Base-by-base conservation (phyloP, 1,140 invertebrate genomes). In the Manduca sexta region DNA sequence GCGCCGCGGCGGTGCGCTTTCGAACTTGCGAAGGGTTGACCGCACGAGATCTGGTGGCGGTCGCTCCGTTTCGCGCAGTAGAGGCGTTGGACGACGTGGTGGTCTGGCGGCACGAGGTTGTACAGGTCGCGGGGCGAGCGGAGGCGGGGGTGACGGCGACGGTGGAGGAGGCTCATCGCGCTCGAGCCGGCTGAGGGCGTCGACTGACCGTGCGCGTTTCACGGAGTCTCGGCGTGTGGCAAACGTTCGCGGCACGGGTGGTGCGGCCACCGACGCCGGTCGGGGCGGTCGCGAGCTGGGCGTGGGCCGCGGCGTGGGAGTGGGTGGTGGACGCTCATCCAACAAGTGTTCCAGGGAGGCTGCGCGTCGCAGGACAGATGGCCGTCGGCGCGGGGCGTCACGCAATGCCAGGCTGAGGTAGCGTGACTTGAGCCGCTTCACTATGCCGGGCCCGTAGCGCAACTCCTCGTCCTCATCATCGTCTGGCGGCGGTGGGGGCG, bases 381-480 rank as follows among this genome's bases (percentile, higher is more conserved):
- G 89, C 16, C 92, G 86, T n/a, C 86, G 86, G 45, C 89, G 88
- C 29, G 88, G 88, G 35, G 86, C 87, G 57, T 94, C 92, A 6
- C 94, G 87, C 41, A 94, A 78, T 1, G 93, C 93, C 30, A 96
- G 86, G 67, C 92, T 94, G 47, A 96, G 88, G 74, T 95, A 96
- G 62, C 93, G 92, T 67, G 93, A 93, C 68, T 94, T 92, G 35
- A 97, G 86, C 65, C 92, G 93, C 60, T 93, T 94, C 3, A 97
- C 95, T 64, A 97, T 97, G 5, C 95, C 95, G 7, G 95, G 95
- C 0, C 95, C 95, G 84, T 97, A 97, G 59, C 93, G 92, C 13
- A 96, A 77, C 66, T 96, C 95, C 82, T 96, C 94, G 49, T 65
- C 63, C 6, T 65, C 43, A 87, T 91, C 52, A 87, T 88, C 86